These are phyloP conservation scores for Xenopus borealis DNA, from an alignment of 2,113 vertebrate species.

Conservation along the genomic window DNA sequence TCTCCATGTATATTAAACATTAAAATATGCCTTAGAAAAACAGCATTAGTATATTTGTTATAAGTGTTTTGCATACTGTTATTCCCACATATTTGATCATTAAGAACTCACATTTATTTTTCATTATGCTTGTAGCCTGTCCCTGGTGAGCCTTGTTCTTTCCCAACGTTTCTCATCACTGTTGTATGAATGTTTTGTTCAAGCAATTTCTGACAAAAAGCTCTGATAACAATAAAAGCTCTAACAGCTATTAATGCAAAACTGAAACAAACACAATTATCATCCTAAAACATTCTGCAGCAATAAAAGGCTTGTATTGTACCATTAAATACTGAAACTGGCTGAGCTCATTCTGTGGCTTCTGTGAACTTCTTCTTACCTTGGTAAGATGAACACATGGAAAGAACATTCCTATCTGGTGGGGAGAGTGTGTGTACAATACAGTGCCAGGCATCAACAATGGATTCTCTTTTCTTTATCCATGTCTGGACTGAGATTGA, in stretches of 20 bases:
- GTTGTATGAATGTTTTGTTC: slow-evolving; percentile 10
- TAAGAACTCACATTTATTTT: background rate
- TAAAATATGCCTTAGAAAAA: too few species aligned
- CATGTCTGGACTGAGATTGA: too few species aligned
- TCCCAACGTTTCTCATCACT: background rate
- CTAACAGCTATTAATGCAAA: slow-evolving; percentile 26
- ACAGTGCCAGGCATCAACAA: too few species aligned
- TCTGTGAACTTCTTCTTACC: too few species aligned
- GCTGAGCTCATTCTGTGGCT: background rate
- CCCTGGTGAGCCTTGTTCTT: slow-evolving; percentile 12
- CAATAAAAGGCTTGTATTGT: slow-evolving; percentile 28
- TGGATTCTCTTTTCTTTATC: too few species aligned
- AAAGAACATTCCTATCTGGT: too few species aligned
- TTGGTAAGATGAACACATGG: too few species aligned
- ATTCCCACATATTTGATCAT: too few species aligned
- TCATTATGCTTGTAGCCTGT: background rate
- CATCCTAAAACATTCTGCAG: background rate
- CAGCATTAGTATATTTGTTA: too few species aligned
- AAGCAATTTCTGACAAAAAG: slow-evolving; percentile 12
- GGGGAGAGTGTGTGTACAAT: too few species aligned
- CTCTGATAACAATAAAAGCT: slow-evolving; percentile 5
- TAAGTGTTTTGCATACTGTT: too few species aligned
- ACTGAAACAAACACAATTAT: slow-evolving; percentile 34
- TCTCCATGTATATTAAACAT: too few species aligned
- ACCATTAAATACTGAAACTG: slow-evolving; percentile 11